phyloP scores from a whole-genome alignment of 2,113 vertebrate species.

The Myrmecophaga tridactyla region DNA sequence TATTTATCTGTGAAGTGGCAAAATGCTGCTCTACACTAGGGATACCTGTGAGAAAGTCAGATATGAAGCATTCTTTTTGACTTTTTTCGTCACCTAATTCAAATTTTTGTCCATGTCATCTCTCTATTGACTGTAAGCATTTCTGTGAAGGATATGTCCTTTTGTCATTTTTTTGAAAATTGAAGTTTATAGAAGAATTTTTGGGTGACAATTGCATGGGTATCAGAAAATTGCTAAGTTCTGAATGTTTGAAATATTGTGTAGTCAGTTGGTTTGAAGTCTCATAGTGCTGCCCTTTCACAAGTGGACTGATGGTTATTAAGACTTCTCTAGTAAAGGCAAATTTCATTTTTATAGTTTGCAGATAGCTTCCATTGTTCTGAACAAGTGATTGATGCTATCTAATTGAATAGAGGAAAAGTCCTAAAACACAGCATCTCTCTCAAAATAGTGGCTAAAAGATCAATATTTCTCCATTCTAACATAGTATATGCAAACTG shows the following conservation, averaged over 20 bases:
- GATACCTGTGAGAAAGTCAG: background rate
- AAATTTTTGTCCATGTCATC: background rate
- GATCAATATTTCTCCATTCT: background rate
- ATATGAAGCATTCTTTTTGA: background rate
- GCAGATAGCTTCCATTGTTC: background rate
- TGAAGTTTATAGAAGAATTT: background rate
- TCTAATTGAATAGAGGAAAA: background rate
- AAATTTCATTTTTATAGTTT: background rate
- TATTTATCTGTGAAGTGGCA: background rate
- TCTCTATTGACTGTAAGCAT: background rate
- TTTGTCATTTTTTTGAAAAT: background rate
- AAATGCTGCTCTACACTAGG: no score
- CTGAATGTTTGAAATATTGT: background rate
- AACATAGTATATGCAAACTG: background rate
- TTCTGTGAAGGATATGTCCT: background rate
- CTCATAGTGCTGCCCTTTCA: background rate
- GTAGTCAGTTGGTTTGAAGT: background rate
- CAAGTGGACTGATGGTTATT: no score
- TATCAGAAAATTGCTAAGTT: background rate
- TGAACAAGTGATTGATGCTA: background rate
- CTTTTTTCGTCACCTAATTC: background rate
- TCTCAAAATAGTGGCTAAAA: background rate
- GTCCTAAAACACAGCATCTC: background rate
- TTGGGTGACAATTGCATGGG: background rate
- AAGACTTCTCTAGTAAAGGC: background rate